phyloP scores from a whole-genome alignment of 2,888 invertebrate species.

The Emesis russula region DNA sequence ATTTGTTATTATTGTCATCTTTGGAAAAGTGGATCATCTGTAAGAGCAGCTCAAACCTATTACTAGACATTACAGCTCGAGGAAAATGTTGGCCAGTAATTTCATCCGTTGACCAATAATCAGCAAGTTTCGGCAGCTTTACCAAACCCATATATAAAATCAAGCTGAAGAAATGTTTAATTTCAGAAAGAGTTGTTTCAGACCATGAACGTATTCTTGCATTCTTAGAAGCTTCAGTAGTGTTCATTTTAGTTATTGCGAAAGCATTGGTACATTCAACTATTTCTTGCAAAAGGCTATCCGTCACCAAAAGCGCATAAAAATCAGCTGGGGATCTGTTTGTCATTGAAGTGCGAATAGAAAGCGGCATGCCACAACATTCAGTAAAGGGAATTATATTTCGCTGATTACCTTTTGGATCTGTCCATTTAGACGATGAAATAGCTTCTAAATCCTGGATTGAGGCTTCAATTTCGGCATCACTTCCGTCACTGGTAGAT shows the following conservation, averaged over 20 bases:
- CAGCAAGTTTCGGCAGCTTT: constrained; percentile 86
- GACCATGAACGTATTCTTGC: constrained; percentile 82
- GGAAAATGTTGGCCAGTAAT: constrained; percentile 84
- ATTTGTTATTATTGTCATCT: constrained; percentile 85
- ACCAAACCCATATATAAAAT: constrained; percentile 52
- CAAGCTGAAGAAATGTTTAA: constrained; percentile 88
- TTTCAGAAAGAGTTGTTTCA: constrained; percentile 84
- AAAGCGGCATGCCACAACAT: too few species aligned
- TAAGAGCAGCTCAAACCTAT: constrained; percentile 88
- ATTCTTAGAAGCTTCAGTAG: constrained; percentile 72
- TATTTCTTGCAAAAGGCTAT: too few species aligned
- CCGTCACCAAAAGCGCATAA: too few species aligned
- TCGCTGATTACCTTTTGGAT: too few species aligned
- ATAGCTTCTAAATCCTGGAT: too few species aligned
- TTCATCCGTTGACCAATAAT: constrained; percentile 88
- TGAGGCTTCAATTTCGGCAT: too few species aligned
- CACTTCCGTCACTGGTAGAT: too few species aligned
- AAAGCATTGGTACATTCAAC: constrained; percentile 71
- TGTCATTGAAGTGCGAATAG: too few species aligned
- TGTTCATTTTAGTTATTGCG: constrained; percentile 74
- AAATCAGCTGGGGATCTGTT: too few species aligned
- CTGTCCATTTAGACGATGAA: too few species aligned
- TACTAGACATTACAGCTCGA: constrained; percentile 86
- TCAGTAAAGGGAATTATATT: too few species aligned
- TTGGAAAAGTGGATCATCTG: constrained; percentile 89